These are phyloP conservation scores for Nasonia giraulti DNA, from an alignment of 1,140 invertebrate species.

Conservation along the genomic window DNA sequence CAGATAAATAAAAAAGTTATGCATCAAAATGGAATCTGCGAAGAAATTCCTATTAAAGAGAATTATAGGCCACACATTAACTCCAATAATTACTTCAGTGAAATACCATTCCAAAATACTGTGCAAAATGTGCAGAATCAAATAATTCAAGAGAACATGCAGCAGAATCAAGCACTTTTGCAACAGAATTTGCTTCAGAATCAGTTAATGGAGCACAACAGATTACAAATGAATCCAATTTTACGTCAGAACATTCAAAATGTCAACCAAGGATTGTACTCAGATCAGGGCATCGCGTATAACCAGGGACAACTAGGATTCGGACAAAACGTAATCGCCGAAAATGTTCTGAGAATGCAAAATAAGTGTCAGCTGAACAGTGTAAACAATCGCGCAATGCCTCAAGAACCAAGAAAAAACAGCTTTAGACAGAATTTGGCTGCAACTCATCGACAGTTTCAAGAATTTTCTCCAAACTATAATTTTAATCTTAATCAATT, in stretches of 20 bases:
- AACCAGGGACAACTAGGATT: slow-evolving; percentile 45
- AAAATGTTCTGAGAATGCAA: slow-evolving; percentile 63
- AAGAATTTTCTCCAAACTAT: slow-evolving; percentile 53
- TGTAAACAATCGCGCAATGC: slow-evolving; percentile 63
- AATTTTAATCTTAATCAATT: slow-evolving; percentile 52
- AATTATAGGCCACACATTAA: slow-evolving; percentile 55
- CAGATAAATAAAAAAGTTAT: slow-evolving; percentile 53
- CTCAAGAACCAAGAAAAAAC: slow-evolving; percentile 66
- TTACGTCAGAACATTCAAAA: slow-evolving; percentile 61
- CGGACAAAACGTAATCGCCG: slow-evolving; percentile 55
- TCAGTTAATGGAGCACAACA: slow-evolving; percentile 61
- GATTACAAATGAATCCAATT: slow-evolving; percentile 57
- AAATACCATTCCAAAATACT: slow-evolving; percentile 67
- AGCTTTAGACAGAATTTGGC: slow-evolving; percentile 59
- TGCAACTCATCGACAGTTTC: slow-evolving; percentile 54
- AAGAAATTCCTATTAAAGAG: slow-evolving; percentile 61
- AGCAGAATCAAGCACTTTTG: slow-evolving; percentile 65
- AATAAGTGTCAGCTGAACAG: slow-evolving; percentile 50
- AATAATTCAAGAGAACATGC: slow-evolving; percentile 73
- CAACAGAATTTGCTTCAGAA: slow-evolving; percentile 66
- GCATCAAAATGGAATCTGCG: slow-evolving; percentile 56
- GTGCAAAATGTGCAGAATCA: slow-evolving; percentile 74
- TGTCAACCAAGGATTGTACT: slow-evolving; percentile 56
- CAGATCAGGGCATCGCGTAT: slow-evolving; percentile 44
- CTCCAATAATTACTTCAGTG: slow-evolving; percentile 58